These are phyloP conservation scores for Borostomias antarcticus DNA, from an alignment of 2,797 vertebrate species.

Conservation along the genomic window DNA sequence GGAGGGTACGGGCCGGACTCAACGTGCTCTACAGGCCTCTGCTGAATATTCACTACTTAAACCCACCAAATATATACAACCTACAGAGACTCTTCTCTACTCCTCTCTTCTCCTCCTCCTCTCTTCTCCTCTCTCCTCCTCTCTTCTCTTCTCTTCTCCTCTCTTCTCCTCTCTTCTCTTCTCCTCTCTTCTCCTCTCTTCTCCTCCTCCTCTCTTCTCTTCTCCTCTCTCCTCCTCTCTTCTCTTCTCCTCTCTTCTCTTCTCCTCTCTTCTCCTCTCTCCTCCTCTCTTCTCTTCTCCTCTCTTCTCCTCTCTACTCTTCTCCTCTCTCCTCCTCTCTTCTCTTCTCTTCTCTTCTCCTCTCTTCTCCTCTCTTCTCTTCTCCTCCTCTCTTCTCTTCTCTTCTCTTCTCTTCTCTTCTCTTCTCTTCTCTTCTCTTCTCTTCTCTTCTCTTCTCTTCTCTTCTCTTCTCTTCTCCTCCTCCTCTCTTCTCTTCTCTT, in stretches of 20 bases:
- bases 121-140: constrained; percentile 53
- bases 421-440: no score
- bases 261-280: constrained; percentile 49
- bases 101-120: constrained; percentile 50
- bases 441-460: no score
- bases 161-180: no score
- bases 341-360: constrained; percentile 50
- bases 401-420: no score
- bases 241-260: no score
- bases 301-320: constrained; percentile 57
- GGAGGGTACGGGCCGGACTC: constrained; percentile 87
- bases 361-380: no score
- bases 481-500: no score
- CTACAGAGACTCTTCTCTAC: constrained; percentile 41
- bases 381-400: no score
- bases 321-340: constrained; percentile 56
- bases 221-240: constrained; percentile 59
- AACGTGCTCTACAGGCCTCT: no score
- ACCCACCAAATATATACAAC: no score
- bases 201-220: constrained; percentile 53
- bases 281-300: constrained; percentile 41
- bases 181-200: constrained; percentile 36
- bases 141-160: constrained; percentile 37
- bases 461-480: no score
- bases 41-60: no score